Evolutionary conservation across 2,888 invertebrate genomes (phyloP), one percentile per base, ranked within the genome.

Genomic region (Rhorus exstirpatorius): DNA sequence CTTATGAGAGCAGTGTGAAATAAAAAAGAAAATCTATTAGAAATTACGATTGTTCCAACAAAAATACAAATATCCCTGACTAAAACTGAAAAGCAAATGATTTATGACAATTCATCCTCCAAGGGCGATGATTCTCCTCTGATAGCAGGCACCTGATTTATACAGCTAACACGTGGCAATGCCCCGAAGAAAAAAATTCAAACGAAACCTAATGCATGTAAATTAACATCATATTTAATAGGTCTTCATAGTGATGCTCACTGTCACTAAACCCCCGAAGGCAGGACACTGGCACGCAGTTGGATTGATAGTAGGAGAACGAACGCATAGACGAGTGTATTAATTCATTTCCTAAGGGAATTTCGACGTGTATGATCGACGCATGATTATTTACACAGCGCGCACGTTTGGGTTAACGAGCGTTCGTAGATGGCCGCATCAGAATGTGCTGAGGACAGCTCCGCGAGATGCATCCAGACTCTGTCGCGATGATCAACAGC

Each of bases 401-500:
- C 68, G 53, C 78, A 78, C 74, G 67, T 72, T 10, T 67, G 71
- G 35, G 46, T 63, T 53, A 53, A 70, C 51, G 71, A 35, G 49
- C 12, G 49, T 83, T 41, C 46, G 24, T 49, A 31, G 26, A 65
- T 53, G 71, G 38, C 26, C 53, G 65, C 55, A 46, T 68, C 71
- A 76, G 58, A 67, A 67, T 60, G 60, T 58, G n/a, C 24, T 21
- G 60, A 72, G 31, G 31, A 24, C 7, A 58, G 31, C 26, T 3
- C 3, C 21, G 0, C 19, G 53, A 24, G 70, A 41, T 55, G 51
- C 53, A 58, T 67, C 67, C 55, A 14, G 8, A 17, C 60, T 38
- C 61, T 77, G 77, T 70, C 77, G 63, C 44, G 61, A 63, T 70
- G 49, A 78, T 78, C 63, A 71, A 71, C 77, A 77, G 60, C n/a